Evolutionary conservation across 2,797 vertebrate genomes (phyloP).

Genomic region (Benthosema pterotum): DNA sequence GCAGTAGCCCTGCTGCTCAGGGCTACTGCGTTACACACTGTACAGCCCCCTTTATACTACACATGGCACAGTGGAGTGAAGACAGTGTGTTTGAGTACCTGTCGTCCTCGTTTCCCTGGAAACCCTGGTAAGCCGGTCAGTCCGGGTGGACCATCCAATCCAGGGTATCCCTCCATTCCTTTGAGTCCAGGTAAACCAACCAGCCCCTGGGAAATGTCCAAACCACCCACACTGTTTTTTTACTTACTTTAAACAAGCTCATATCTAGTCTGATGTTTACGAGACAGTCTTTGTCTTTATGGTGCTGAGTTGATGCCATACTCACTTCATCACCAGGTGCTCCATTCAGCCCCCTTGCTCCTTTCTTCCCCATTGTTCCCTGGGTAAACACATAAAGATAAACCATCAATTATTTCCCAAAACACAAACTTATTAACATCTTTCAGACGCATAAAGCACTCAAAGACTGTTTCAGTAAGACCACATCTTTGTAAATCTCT

Average conservation of each 20-base stretch:
- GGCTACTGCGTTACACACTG: too few relatives aligned
- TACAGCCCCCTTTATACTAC: too few relatives aligned
- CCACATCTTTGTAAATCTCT: too few relatives aligned
- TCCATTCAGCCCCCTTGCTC: slow-evolving; percentile 84
- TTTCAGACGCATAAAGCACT: too few relatives aligned
- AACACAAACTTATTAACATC: slow-evolving; percentile 28
- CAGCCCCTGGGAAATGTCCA: slow-evolving; percentile 80
- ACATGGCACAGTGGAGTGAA: too few relatives aligned
- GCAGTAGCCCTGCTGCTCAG: too few relatives aligned
- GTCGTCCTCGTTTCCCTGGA: slow-evolving; percentile 81
- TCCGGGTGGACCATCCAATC: slow-evolving; percentile 83
- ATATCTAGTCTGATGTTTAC: not conserved
- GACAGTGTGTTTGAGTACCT: slow-evolving; percentile 50
- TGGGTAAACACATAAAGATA: slow-evolving; percentile 67
- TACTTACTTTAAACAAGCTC: not conserved
- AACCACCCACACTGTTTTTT: slow-evolving; percentile 11
- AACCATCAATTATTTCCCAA: slow-evolving; percentile 49
- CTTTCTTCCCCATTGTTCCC: slow-evolving; percentile 89
- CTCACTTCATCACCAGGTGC: slow-evolving; percentile 88
- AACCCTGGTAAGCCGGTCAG: slow-evolving; percentile 83
- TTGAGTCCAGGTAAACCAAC: slow-evolving; percentile 81
- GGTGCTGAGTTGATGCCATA: slow-evolving; percentile 36
- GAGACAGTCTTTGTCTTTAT: not conserved
- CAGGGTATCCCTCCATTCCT: slow-evolving; percentile 85
- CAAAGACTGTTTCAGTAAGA: too few relatives aligned